Percentiles rank a stretch among this genome's conserved stretches.
Conservation (phyloP, 2,797 vertebrate species). For the Garrulus glandarius region DNA sequence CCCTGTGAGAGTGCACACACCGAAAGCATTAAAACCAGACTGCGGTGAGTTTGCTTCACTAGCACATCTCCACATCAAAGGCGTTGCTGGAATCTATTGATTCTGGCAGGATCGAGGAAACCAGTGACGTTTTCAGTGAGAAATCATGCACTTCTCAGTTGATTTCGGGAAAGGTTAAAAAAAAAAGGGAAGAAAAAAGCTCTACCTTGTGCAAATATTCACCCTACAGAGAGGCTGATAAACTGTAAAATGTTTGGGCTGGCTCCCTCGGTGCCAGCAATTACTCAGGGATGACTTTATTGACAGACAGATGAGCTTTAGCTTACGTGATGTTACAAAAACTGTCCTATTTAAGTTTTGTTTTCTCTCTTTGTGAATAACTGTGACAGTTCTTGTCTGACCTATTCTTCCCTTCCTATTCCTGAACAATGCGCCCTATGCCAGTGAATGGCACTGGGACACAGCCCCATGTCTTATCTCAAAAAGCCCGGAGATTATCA, state of each 20-base stretch:
- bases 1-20: background rate
- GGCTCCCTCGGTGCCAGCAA: background rate
- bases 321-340: background rate
- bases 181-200: background rate
- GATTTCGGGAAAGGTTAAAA: background rate
- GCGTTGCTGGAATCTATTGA: slow-evolving; percentile 48
- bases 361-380: background rate
- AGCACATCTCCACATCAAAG: slow-evolving; percentile 47
- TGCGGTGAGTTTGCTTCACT: background rate
- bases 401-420: slow-evolving; percentile 1
- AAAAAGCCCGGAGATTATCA: background rate
- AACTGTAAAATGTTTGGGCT: background rate
- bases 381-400: background rate
- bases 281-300: background rate
- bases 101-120: slow-evolving; percentile 24
- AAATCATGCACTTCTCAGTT: slow-evolving; percentile 31
- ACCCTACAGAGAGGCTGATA: background rate
- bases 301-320: background rate
- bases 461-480: background rate
- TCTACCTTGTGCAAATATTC: background rate
- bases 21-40: background rate
- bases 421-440: background rate
- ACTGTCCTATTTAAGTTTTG: background rate
- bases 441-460: background rate
- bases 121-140: background rate